Conservation (phyloP, 2,888 invertebrate genomes). For the Hyles lineata region DNA sequence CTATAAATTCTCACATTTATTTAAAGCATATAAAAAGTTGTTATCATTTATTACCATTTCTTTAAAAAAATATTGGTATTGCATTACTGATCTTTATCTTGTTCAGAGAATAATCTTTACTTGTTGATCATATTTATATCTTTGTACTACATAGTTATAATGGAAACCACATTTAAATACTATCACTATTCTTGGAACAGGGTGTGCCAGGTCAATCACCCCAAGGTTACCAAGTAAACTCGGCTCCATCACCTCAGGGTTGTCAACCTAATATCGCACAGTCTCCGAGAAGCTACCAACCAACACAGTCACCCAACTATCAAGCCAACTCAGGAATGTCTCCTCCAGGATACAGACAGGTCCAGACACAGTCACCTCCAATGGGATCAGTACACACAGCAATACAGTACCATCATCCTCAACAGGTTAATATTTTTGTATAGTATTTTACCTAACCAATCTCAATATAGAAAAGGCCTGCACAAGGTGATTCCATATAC, state of each 20-base stretch:
- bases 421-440: constrained; percentile 63
- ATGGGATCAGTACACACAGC: constrained; percentile 78
- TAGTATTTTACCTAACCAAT: background rate
- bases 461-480: too few species aligned
- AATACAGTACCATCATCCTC: constrained; percentile 79
- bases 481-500: too few species aligned
- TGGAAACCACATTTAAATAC: background rate
- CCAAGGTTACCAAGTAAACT: constrained; percentile 84
- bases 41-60: too few species aligned
- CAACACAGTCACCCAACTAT: constrained; percentile 83
- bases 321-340: constrained; percentile 80
- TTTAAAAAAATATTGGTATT: background rate
- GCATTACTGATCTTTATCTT: background rate
- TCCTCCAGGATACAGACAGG: constrained; percentile 82
- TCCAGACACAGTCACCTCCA: constrained; percentile 79
- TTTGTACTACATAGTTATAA: background rate
- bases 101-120: background rate
- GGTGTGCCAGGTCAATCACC: constrained; percentile 76
- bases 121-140: background rate
- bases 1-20: too few species aligned
- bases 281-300: constrained; percentile 79
- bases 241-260: constrained; percentile 80
- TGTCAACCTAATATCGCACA: constrained; percentile 73
- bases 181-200: constrained; percentile 47
- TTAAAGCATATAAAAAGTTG: too few species aligned